Evolutionary conservation across 2,797 vertebrate species (phyloP), one percentile per base, ranked within the genome.

Genomic region (Chromis chromis): DNA sequence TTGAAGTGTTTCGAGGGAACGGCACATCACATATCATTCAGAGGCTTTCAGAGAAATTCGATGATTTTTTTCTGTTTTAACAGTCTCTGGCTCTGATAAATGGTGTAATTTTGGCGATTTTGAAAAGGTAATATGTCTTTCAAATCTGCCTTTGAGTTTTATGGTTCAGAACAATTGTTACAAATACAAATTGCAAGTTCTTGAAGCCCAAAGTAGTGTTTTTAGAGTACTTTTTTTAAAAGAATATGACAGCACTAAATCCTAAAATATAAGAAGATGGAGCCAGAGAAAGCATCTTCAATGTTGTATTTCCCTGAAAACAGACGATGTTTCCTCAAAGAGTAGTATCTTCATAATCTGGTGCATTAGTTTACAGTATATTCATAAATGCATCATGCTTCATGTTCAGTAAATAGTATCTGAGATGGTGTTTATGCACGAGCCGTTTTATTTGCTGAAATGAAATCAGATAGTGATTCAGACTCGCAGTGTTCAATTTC

Each of bases 401-500:
- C 8, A 48, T 58, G 39, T 44, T 76, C 24, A 1, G 17, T 59
- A 69, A 76, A 55, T 16, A 16, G 19, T 16, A 36, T 72, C 48
- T 55, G 19, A 76, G 77, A 44, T 52, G 25, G 10, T 55, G 28
- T 71, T 73, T 75, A 68, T 77, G 42, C 27, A 19, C 22, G 24
- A 69, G 33, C 25, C 36, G 46, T 42, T 50, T 76, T 33, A 75
- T 84, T 80, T 67, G 36, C 65, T 36, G 50, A 74, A 74, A 70
- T 83, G 25, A 64, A 70, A 78, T 86, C 82, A 74, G 48, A 65
- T 28, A 50, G 48, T 40, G 65, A 6, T 31, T 70, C 69, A 17
- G 67, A 58, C 62, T 75, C 64, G 50, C 31, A 28, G 33, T 61
- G 46, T 78, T 78, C 48, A 61, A 1, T 76, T 70, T 66, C 48